Conservation (phyloP, 1,140 invertebrate species). For the Drosophila mayri region DNA sequence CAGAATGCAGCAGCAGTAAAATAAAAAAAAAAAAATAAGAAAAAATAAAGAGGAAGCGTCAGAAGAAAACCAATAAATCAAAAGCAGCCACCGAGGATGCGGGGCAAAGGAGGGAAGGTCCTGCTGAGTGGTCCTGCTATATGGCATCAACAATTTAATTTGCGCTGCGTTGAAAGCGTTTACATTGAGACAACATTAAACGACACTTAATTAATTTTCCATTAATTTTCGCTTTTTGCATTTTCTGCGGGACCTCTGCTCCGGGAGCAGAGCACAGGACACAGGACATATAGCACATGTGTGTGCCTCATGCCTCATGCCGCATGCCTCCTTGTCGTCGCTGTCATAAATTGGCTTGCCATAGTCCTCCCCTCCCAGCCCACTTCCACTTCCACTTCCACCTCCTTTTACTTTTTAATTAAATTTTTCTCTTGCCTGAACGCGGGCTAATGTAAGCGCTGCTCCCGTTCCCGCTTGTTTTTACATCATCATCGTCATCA, state of each 20-base stretch:
- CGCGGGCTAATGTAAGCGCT: slow-evolving; percentile 37
- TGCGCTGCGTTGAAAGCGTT: slow-evolving; percentile 78
- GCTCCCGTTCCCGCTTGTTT: neutral
- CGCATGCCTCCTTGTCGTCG: slow-evolving; percentile 10
- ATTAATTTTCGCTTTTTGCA: slow-evolving; percentile 70
- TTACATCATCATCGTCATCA: slow-evolving; percentile 20
- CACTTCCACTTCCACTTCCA: neutral
- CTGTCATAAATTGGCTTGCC: slow-evolving; percentile 61
- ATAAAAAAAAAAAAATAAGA: neutral
- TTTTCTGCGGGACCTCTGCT: slow-evolving; percentile 24
- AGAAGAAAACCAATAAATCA: slow-evolving; percentile 76
- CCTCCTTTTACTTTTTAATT: slow-evolving; percentile 56
- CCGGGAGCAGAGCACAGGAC: slow-evolving; percentile 1
- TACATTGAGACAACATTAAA: slow-evolving; percentile 82
- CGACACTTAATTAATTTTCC: slow-evolving; percentile 81
- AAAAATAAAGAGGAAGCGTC: neutral
- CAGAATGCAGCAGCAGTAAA: slow-evolving; percentile 35
- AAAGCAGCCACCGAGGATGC: slow-evolving; percentile 44
- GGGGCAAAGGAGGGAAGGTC: neutral
- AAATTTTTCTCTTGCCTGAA: slow-evolving; percentile 46
- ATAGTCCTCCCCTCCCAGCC: slow-evolving; percentile 4
- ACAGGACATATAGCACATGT: neutral
- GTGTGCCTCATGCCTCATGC: neutral
- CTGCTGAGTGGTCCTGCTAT: slow-evolving; percentile 25
- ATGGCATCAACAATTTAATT: slow-evolving; percentile 74